phyloP scores from a whole-genome alignment of 2,888 invertebrate species.

The Coenonympha arcania region DNA sequence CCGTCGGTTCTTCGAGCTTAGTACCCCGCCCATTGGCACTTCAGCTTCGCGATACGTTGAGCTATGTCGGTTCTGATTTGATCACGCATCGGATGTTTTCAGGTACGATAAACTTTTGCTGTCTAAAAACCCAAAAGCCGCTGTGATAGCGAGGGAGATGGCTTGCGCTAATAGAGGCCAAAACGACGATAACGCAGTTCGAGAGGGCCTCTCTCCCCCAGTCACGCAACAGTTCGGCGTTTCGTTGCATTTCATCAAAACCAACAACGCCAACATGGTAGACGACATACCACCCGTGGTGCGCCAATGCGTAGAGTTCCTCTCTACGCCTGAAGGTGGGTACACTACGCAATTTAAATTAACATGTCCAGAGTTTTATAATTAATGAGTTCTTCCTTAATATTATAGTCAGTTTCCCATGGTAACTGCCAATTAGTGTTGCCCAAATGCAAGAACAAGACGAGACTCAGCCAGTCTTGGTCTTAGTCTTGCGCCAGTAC shows the following conservation, averaged over 20 bases:
- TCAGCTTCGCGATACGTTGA: too few relatives aligned
- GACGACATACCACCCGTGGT: conserved; percentile 94
- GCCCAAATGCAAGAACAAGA: too few relatives aligned
- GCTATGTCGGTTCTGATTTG: too few relatives aligned
- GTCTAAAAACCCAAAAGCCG: conserved; percentile 68
- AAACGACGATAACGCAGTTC: conserved; percentile 10
- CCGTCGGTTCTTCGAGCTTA: too few relatives aligned
- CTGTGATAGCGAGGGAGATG: conserved; percentile 42
- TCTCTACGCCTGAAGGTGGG: conserved; percentile 90
- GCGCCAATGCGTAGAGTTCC: conserved; percentile 89
- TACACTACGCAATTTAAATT: neutral
- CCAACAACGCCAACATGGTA: conserved; percentile 82
- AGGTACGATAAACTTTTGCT: conserved; percentile 86
- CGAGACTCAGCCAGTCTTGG: too few relatives aligned
- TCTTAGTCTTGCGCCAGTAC: too few relatives aligned
- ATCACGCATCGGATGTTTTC: too few relatives aligned
- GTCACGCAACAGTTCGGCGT: conserved; percentile 97
- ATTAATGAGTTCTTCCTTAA: too few relatives aligned
- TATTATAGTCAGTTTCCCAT: too few relatives aligned
- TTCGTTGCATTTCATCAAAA: conserved; percentile 90
- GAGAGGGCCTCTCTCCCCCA: conserved; percentile 43
- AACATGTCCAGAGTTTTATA: neutral
- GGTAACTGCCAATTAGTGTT: too few relatives aligned
- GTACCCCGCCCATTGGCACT: too few relatives aligned
- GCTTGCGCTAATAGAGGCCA: conserved; percentile 24